A percentile compares a stretch with the other conserved stretches of the same genome.
Conservation (phyloP, 2,113 vertebrate species). For the Oxyura jamaicensis region DNA sequence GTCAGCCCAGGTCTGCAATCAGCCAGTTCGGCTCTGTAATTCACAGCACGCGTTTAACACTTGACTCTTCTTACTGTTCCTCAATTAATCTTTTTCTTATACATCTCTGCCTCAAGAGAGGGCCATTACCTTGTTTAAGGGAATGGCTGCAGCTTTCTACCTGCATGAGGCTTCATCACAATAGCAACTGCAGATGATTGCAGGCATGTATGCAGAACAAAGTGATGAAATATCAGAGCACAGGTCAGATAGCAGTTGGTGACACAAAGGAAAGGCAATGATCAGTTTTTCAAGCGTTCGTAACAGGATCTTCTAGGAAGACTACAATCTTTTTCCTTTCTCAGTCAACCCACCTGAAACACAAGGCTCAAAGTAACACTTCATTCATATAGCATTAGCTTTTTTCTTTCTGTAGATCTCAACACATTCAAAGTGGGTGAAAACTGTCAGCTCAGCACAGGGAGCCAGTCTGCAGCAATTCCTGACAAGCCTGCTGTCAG, state of each 20-base stretch:
- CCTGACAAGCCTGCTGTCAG: not conserved
- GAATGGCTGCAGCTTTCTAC: not conserved
- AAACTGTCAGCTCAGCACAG: not conserved
- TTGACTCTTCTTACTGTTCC: not conserved
- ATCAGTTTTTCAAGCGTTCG: not conserved
- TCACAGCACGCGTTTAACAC: not conserved
- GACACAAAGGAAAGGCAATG: not conserved
- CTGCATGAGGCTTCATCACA: not conserved
- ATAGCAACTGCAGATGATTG: not conserved
- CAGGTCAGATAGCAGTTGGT: accelerated
- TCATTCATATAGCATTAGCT: not conserved
- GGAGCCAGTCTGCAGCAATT: not conserved
- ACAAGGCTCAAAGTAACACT: not conserved
- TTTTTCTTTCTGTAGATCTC: not conserved
- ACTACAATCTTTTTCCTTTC: not conserved
- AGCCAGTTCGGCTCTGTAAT: not conserved
- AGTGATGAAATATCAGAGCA: not conserved
- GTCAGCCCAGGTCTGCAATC: not conserved
- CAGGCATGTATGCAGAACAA: not conserved
- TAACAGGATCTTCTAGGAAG: not conserved
- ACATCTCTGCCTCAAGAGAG: not conserved
- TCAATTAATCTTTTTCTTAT: not conserved
- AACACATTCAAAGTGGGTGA: not conserved
- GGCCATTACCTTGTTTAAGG: not conserved
- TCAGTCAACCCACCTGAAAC: not conserved